Base-by-base conservation (phyloP, 2,113 vertebrate genomes). In the Oryzias melastigma region DNA sequence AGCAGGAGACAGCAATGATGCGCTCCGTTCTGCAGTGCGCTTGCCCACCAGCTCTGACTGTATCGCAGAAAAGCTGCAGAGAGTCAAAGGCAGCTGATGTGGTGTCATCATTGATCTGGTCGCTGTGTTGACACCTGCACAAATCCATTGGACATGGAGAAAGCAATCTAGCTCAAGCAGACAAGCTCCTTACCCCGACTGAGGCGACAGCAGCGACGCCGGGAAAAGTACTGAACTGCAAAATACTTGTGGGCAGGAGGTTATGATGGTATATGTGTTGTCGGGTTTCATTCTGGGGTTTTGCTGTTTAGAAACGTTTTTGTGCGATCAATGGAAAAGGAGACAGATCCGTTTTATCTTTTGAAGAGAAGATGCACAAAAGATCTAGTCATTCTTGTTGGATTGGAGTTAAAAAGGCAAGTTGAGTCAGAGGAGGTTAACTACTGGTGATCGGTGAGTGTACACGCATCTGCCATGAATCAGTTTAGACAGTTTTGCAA, bases 131-230 rank as follows among this genome's bases (percentile, higher is more conserved):
- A 79, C 85, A 84, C 84, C 84, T 82, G 74, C 73, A 58, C 65
- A 25, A 89, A 89, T 86, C 83, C 87, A 87, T 87, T 85, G 77
- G 85, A 80, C 85, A 86, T 14, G 72, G 18, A 57, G 45, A 74
- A 73, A 65, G 80, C 67, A 85, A 82, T 83, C 76, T 72, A 45
- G 50, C 73, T 45, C 18, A 7, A 56, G 46, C 65, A 63, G 71
- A 63, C 65, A 13, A 74, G 67, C 68, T 25, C 44, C 27, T 46
- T 16, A 56, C 40, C 64, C 74, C 61, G 46, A 54, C 45, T 19
- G 58, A 73, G 65, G 77, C 72, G 79, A 76, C 52, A 55, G 55
- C 45, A 46, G 53, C 0, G 19, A 65, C 45, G 54, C 20, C 46
- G 68, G 4, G 10, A 56, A 24, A 71, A 71, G 43, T 19, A 20